These are phyloP conservation scores for Chamaetylas fuelleborni DNA, from an alignment of 2,113 vertebrate species.

Conservation along the genomic window DNA sequence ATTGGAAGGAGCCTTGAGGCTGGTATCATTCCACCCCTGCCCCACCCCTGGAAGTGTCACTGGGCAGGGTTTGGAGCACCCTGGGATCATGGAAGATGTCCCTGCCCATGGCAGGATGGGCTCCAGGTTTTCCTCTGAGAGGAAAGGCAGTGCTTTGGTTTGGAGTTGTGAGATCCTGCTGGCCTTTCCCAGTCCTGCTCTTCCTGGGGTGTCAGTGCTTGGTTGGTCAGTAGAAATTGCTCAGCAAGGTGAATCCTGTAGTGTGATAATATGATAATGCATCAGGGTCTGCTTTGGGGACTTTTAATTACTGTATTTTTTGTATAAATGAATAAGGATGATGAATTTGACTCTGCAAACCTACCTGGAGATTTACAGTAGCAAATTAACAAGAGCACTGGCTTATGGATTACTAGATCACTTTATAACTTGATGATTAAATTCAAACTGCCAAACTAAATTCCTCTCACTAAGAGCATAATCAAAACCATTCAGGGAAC, in stretches of 20 bases:
- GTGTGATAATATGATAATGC: not conserved
- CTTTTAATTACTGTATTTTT: not conserved
- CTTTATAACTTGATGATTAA: conserved; percentile 63
- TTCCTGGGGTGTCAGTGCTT: accelerated
- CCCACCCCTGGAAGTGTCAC: not conserved
- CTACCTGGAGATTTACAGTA: conserved; percentile 19
- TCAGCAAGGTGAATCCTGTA: not conserved
- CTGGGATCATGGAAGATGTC: not conserved
- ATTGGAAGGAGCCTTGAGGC: not conserved
- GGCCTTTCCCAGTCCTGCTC: not conserved
- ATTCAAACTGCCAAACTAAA: conserved; percentile 52
- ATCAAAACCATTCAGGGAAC: conserved; percentile 61
- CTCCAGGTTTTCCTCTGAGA: not conserved
- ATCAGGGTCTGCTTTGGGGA: not conserved
- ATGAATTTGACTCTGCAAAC: conserved; percentile 26
- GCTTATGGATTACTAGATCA: conserved; percentile 50
- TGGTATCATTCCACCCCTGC: accelerated
- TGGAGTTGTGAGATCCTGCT: not conserved
- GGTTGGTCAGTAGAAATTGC: not conserved
- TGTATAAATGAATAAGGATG: not conserved
- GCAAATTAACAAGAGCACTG: not conserved
- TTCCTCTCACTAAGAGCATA: conserved; percentile 44
- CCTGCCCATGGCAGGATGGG: not conserved
- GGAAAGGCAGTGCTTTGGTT: not conserved
- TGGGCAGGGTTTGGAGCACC: not conserved